These are phyloP conservation scores for Larimichthys crocea DNA, from an alignment of 2,113 vertebrate species.

Conservation along the genomic window DNA sequence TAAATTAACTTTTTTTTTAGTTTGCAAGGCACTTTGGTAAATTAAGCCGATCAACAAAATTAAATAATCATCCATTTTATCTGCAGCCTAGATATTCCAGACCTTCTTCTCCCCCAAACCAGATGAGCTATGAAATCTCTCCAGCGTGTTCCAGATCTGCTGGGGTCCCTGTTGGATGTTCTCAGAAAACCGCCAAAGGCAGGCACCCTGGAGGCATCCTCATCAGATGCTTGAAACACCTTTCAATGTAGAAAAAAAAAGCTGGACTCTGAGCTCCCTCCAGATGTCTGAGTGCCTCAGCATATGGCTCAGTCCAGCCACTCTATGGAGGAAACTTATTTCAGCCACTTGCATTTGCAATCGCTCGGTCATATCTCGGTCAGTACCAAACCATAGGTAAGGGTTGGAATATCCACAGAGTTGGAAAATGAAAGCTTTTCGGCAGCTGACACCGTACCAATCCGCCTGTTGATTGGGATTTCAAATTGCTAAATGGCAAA, in stretches of 20 bases:
- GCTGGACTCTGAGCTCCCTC: too few species aligned
- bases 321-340: too few species aligned
- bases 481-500: not conserved
- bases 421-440: too few species aligned
- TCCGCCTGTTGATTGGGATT: not conserved
- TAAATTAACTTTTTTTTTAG: slow-evolving; percentile 28
- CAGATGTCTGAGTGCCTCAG: too few species aligned
- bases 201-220: too few species aligned
- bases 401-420: too few species aligned
- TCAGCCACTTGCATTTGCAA: too few species aligned
- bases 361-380: too few species aligned
- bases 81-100: not conserved
- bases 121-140: not conserved
- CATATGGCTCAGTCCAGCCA: too few species aligned
- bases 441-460: not conserved
- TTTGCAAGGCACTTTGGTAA: not conserved
- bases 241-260: too few species aligned
- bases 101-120: not conserved
- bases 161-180: not conserved
- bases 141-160: not conserved
- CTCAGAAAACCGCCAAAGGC: not conserved
- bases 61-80: not conserved
- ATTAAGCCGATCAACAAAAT: not conserved
- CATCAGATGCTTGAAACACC: too few species aligned
- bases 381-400: too few species aligned